Conservation (phyloP, 2,797 vertebrate species). For the Hoplostethus atlanticus region DNA sequence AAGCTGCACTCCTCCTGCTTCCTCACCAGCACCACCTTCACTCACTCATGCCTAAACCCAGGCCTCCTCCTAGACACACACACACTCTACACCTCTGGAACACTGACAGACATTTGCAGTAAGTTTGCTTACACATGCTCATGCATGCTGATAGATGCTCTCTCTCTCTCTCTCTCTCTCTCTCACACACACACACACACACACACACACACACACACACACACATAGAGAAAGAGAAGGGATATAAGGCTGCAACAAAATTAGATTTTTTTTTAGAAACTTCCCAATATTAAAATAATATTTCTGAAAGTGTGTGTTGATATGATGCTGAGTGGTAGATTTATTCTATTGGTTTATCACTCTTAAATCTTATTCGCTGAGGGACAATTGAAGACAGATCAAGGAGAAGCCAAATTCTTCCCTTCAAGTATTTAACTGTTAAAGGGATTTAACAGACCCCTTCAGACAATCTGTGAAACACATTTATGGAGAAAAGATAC, state of each 20-base stretch:
- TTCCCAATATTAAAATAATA: conserved; percentile 46
- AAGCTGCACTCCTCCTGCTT: conserved; percentile 54
- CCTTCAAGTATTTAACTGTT: conserved; percentile 74
- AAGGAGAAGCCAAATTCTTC: conserved; percentile 76
- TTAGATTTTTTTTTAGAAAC: neutral
- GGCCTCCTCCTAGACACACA: conserved; percentile 47
- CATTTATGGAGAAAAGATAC: conserved; percentile 80
- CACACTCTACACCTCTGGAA: conserved; percentile 23
- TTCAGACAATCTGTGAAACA: conserved; percentile 83
- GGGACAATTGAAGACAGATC: conserved; percentile 78
- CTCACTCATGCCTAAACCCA: conserved; percentile 49
- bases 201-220: neutral
- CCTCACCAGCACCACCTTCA: conserved; percentile 47
- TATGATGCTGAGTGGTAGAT: conserved; percentile 70
- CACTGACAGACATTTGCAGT: conserved; percentile 22
- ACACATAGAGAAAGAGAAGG: conserved; percentile 6
- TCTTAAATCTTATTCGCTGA: conserved; percentile 73
- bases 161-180: too few relatives aligned
- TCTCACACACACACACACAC: neutral
- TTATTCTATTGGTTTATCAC: conserved; percentile 78
- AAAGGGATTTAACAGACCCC: conserved; percentile 82
- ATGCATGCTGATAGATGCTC: conserved; percentile 20
- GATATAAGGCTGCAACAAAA: neutral
- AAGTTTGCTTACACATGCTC: conserved; percentile 48
- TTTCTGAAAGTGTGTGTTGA: conserved; percentile 64